Base-by-base conservation (phyloP, 35 echinoderm and acorn worm genomes). In the Ophioderma brevispina region DNA sequence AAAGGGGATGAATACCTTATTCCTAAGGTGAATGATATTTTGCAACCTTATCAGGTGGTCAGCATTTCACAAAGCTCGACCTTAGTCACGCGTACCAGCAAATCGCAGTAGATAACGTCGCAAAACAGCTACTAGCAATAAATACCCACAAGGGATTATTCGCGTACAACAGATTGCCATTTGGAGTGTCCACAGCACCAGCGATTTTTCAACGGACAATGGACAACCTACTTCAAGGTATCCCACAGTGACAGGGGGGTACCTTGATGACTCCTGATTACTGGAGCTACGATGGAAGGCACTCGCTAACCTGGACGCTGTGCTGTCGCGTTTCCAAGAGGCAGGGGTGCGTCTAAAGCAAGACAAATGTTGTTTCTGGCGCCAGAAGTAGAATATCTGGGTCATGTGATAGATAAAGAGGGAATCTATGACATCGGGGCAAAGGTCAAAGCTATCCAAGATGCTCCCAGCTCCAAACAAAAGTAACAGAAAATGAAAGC, bases 211-310 rank as follows among this genome's bases (percentile, higher is more conserved):
- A 88, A 36, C 19, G 50, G 32, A 36, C 76, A 25, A 88, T 93
- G 78, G 85, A 93, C n/a, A n/a, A n/a, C n/a, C n/a, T n/a, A n/a
- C n/a, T n/a, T n/a, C n/a, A n/a, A n/a, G n/a, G n/a, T n/a, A n/a
- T n/a, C n/a, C n/a, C n/a, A 13, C 85, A 93, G 75, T 76, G 87
- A 30, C 70, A 88, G 6, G 38, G 14, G 40, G 91, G 91, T 38
- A 40, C 31, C 76, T 92, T 49, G 91, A 92, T 55, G 91, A 88
- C 77, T 92, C 32, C 87, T 92, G 37, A 56, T 93, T 18, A 93
- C 91, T 42, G 91, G 0, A 70, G 33, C 0, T 52, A 77, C 88
- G 77, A 93, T 82, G 56, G 70, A 50, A 49, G 81, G 43, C 78
- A 93, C n/a, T 39, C 81, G 1, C 63, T 15, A 75, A 88, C 31